phyloP scores from a whole-genome alignment of 2,113 vertebrate species.

The Atlantisia rogersi region DNA sequence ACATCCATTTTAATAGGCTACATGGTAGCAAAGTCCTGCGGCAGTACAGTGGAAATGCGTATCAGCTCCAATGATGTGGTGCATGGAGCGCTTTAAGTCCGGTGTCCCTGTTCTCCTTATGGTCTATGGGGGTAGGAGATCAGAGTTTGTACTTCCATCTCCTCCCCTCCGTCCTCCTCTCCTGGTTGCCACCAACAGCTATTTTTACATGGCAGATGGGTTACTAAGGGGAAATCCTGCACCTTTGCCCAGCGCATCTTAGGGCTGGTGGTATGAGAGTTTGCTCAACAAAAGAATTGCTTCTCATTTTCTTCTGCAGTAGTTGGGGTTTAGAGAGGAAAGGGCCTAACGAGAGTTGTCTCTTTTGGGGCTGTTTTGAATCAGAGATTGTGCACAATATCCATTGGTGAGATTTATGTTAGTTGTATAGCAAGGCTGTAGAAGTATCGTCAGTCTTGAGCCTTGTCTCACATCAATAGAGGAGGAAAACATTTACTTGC shows the following conservation, averaged over 20 bases:
- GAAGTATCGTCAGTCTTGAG: slow-evolving; percentile 12
- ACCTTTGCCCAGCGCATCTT: neutral
- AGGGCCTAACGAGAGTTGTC: neutral
- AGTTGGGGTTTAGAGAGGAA: neutral
- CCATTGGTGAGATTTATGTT: neutral
- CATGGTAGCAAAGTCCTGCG: neutral
- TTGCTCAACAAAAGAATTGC: neutral
- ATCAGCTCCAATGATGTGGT: accelerated
- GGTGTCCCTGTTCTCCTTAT: neutral
- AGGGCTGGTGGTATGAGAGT: neutral
- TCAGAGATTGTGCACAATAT: neutral
- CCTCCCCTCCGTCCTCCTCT: neutral
- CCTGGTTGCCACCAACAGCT: neutral
- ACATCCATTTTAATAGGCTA: neutral
- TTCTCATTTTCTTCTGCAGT: neutral
- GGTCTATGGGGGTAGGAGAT: neutral
- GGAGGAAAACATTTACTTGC: slow-evolving; percentile 25
- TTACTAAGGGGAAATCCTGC: neutral
- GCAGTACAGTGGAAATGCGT: accelerated
- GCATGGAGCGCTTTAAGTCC: neutral
- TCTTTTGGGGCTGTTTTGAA: neutral
- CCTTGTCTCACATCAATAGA: slow-evolving; percentile 3
- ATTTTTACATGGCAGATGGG: neutral
- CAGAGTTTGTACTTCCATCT: neutral
- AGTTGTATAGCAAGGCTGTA: slow-evolving; percentile 2